Conservation (phyloP, 2,113 vertebrate species). For the Pedetes capensis region DNA sequence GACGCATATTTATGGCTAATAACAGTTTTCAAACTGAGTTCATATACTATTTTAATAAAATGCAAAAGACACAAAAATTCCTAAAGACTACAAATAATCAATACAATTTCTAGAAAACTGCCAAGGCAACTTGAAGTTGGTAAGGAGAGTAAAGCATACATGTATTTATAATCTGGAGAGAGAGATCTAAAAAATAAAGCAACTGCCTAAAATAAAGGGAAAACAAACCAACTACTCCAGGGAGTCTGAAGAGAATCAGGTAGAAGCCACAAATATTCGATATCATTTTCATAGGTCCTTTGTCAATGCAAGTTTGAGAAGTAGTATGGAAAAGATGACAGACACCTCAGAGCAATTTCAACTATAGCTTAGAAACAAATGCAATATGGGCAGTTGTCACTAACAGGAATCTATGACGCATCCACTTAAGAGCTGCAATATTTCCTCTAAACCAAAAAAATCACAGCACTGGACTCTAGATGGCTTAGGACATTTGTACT, state of each 20-base stretch:
- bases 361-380: neutral
- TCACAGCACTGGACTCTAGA: neutral
- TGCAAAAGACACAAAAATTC: neutral
- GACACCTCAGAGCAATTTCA: neutral
- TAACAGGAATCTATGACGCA: neutral
- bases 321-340: neutral
- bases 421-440: neutral
- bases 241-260: neutral
- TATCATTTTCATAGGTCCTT: neutral
- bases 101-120: neutral
- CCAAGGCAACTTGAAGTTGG: neutral
- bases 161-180: neutral
- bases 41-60: constrained; percentile 42
- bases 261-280: neutral
- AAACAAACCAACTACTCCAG: neutral
- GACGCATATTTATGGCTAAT: neutral
- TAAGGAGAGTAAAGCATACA: neutral
- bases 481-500: neutral
- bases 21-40: neutral
- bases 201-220: neutral
- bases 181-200: neutral
- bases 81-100: neutral
- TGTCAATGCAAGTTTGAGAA: neutral
- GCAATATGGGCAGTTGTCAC: neutral
- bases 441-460: neutral